A percentile compares a stretch with the other conserved stretches of the same genome.
Evolutionary conservation across 2,113 vertebrate species (phyloP).

Genomic region (Chloebia gouldiae): DNA sequence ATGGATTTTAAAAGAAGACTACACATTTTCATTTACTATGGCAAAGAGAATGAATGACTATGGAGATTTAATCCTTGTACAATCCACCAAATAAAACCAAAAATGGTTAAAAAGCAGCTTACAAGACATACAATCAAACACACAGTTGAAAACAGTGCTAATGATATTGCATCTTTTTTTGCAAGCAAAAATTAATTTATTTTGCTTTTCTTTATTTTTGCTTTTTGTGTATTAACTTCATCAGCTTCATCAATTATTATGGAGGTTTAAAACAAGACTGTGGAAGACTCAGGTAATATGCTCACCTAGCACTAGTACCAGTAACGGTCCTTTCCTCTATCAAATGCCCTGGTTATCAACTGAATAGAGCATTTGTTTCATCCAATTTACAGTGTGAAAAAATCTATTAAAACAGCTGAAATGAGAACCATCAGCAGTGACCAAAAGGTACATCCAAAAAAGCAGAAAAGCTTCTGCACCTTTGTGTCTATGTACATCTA

Average conservation of each 20-base stretch:
- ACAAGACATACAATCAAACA: background rate
- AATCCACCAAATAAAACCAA: background rate
- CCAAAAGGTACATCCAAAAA: background rate
- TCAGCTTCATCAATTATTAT: background rate
- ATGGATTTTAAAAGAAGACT: background rate
- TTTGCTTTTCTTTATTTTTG: background rate
- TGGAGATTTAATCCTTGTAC: background rate
- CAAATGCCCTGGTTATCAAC: background rate
- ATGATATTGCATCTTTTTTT: background rate
- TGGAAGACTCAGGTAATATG: background rate
- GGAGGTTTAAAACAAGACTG: background rate
- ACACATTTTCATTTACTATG: background rate
- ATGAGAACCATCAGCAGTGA: background rate
- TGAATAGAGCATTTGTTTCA: background rate
- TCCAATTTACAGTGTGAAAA: background rate
- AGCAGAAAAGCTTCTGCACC: accelerated
- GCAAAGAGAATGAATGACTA: background rate
- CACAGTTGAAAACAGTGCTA: background rate
- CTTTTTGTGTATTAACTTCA: background rate
- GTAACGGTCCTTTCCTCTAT: background rate
- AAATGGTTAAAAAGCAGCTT: background rate
- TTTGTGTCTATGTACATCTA: accelerated
- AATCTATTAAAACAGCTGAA: background rate
- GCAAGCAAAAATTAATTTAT: background rate
- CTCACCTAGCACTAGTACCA: background rate